Conservation (phyloP, 30 jellyfish, hydroid and myxozoan species). For the Pelagia noctiluca region DNA sequence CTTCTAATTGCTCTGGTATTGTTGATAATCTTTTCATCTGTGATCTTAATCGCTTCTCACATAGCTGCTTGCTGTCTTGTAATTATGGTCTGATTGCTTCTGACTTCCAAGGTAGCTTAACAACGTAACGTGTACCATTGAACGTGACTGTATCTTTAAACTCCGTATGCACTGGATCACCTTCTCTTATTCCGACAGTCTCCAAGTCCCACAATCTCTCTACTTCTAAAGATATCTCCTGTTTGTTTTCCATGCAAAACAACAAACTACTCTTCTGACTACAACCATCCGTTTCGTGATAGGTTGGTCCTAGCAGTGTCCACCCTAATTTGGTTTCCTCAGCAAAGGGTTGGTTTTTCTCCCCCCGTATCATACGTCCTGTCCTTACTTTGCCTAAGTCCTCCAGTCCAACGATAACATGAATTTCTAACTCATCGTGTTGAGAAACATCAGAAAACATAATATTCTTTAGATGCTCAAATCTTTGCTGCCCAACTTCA, state of each 20-base stretch:
- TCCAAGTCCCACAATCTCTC: slow-evolving; percentile 23
- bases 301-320: slow-evolving; percentile 15
- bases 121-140: not conserved
- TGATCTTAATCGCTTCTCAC: not conserved
- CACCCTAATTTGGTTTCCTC: not conserved
- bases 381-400: not conserved
- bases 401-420: not conserved
- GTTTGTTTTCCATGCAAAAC: not conserved
- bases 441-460: not conserved
- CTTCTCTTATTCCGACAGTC: not conserved
- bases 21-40: not conserved
- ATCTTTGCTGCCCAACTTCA: not conserved
- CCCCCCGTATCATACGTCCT: slow-evolving; percentile 33
- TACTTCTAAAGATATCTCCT: not conserved
- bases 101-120: slow-evolving; percentile 16
- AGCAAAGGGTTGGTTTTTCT: slow-evolving; percentile 4
- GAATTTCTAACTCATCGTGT: not conserved
- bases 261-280: not conserved
- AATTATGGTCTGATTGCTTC: not conserved
- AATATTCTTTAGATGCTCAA: not conserved
- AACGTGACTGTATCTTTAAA: not conserved
- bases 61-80: not conserved
- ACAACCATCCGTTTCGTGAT: not conserved
- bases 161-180: not conserved
- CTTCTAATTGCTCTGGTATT: not conserved